phyloP scores from a whole-genome alignment of 2,888 invertebrate species.

The Cosmopolites sordidus region DNA sequence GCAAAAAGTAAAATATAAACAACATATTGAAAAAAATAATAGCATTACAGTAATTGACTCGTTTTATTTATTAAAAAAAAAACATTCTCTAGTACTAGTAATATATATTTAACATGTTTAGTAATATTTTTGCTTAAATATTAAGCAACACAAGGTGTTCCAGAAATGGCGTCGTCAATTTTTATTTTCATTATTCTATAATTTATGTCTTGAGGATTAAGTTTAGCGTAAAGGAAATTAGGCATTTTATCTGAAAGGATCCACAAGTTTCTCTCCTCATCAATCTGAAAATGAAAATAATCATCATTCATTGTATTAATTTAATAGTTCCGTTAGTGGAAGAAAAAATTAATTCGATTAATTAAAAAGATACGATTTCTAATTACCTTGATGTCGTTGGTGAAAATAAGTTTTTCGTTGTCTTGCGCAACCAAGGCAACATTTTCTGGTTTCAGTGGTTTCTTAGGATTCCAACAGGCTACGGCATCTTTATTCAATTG shows the following conservation, averaged over 20 bases:
- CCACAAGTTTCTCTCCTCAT: conserved; percentile 63
- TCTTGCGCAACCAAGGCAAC: conserved; percentile 66
- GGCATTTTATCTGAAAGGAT: conserved; percentile 75
- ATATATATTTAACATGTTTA: no score
- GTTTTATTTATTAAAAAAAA: no score
- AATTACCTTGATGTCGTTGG: conserved; percentile 69
- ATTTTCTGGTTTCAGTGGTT: conserved; percentile 61
- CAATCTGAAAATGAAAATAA: no score
- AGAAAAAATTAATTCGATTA: no score
- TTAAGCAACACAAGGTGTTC: conserved; percentile 35
- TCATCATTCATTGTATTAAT: no score
- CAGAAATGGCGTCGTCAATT: conserved; percentile 47
- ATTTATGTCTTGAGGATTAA: conserved; percentile 66
- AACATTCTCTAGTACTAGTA: no score
- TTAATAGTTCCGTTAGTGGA: no score
- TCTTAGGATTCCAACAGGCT: conserved; percentile 74
- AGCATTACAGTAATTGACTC: no score
- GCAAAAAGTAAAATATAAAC: no score
- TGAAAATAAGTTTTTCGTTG: conserved; percentile 65
- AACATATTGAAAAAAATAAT: no score
- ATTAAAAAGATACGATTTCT: no score
- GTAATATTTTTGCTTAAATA: no score
- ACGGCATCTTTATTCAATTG: conserved; percentile 74
- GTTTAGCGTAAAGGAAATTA: conserved; percentile 59
- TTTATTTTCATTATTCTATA: conserved; percentile 53